A percentile compares a stretch with the other conserved stretches of the same genome.
These are phyloP conservation scores for Muntiacus muntjak DNA, from an alignment of 2,113 vertebrate genomes.

Conservation along the genomic window DNA sequence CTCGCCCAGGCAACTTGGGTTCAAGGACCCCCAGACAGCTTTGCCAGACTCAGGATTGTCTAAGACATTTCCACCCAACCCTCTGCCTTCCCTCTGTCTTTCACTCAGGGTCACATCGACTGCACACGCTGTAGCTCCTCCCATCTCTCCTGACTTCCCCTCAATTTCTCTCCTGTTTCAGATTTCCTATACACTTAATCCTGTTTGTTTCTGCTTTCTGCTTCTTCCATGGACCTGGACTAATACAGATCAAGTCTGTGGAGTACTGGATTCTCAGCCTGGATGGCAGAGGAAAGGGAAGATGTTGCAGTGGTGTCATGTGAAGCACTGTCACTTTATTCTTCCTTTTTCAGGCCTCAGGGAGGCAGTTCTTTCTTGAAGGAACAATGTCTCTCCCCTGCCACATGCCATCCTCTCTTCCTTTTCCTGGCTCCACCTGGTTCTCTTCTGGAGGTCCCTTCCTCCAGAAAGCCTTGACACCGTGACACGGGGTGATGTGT, in stretches of 20 bases:
- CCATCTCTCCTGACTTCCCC: not conserved
- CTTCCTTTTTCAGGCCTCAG: not conserved
- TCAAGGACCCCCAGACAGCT: not conserved
- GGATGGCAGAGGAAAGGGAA: not conserved
- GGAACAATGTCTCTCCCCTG: not conserved
- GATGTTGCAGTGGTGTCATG: fast-evolving
- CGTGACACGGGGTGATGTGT: fast-evolving
- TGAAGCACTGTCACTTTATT: not conserved
- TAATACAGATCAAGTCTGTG: not conserved
- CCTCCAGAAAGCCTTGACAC: not conserved
- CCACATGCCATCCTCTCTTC: not conserved
- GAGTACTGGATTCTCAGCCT: not conserved
- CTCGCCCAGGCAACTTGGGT: fast-evolving
- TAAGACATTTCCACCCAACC: not conserved
- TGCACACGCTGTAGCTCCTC: not conserved
- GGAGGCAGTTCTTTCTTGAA: not conserved
- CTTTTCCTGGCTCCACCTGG: not conserved
- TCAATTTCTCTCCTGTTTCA: not conserved
- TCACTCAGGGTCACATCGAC: not conserved
- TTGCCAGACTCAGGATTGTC: not conserved
- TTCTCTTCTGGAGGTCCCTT: not conserved
- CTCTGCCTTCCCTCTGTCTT: not conserved
- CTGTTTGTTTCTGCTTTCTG: not conserved
- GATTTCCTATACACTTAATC: not conserved
- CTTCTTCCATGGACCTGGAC: not conserved